Base-by-base conservation (phyloP, 2,113 vertebrate genomes). In the Pholis gunnellus region DNA sequence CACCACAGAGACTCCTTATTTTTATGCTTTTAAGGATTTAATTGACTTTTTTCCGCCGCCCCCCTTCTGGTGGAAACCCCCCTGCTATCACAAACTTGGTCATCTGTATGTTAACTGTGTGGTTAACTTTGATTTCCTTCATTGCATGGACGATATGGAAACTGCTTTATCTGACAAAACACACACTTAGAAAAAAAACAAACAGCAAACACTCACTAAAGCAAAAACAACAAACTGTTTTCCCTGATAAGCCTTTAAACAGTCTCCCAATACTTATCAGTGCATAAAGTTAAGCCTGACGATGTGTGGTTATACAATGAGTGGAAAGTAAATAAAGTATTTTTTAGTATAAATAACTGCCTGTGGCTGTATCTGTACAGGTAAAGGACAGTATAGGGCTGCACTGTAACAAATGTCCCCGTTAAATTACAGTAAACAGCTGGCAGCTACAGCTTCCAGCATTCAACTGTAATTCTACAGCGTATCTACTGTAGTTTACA, bases 1-100 rank as follows among this genome's bases (percentile, higher is more conserved):
- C 87, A 81, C 91, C 87, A 5, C 61, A 59, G 87, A 90, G 91
- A 87, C 78, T 87, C 64, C 63, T 89, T 83, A 85, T 83, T 78
- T 87, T 86, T 80, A 86, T 52, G 74, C 81, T 87, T 89, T 88
- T 81, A 77, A 86, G 86, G 67, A 76, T 89, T 89, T 90, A 90
- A 93, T 92, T 91, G 88, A 91, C 90, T 31, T 93, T 90, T 89
- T 57, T 67, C 70, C 25, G 18, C 31, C 10, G 46, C 75, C 66
- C 61, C 48, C 72, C 64, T 36, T 56, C 52, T 83, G 78, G 72
- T 86, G 90, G 81, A 78, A 66, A 52, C 63, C 76, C 38, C 67
- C 29, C 50, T 67, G 75, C 85, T 83, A 82, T 90, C 80, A 88
- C 72, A 89, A 86, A 90, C 81, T 25, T 85, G 75, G 81, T 84